Percentiles rank a stretch among this genome's conserved stretches.
Conservation (phyloP, 2,888 invertebrate genomes). For the Pecten maximus region DNA sequence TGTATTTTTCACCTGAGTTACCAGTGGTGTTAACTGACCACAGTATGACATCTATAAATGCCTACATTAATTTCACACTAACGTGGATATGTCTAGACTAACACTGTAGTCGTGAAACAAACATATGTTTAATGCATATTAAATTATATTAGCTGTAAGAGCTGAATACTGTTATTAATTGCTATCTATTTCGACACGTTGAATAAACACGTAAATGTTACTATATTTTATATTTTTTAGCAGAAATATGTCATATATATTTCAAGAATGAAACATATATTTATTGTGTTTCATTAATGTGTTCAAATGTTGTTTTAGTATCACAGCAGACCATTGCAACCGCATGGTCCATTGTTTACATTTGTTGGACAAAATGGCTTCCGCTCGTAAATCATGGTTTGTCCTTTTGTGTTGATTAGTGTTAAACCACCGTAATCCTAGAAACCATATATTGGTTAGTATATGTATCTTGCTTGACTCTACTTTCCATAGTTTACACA, state of each 20-base stretch:
- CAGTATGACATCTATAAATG: not conserved
- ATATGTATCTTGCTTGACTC: not conserved
- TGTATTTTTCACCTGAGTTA: not conserved
- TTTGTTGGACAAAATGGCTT: conserved; percentile 33
- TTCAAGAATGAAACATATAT: not conserved
- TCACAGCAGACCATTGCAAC: not conserved
- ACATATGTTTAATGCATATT: not conserved
- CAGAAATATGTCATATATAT: not conserved
- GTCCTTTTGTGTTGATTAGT: not conserved
- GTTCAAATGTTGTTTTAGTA: not conserved
- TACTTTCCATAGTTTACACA: not conserved
- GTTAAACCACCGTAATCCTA: not conserved
- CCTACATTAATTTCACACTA: not conserved
- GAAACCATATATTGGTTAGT: not conserved
- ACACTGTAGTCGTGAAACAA: not conserved
- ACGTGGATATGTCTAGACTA: not conserved
- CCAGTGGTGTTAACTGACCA: not conserved
- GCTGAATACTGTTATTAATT: not conserved
- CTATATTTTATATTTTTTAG: not conserved
- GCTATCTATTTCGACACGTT: not conserved
- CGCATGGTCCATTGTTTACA: conserved; percentile 10
- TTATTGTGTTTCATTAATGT: not conserved
- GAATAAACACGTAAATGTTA: too few relatives aligned
- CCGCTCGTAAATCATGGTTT: conserved; percentile 20
- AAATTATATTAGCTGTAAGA: not conserved